Conservation (phyloP, 2,113 vertebrate species). For the Pelvicachromis taeniatus region DNA sequence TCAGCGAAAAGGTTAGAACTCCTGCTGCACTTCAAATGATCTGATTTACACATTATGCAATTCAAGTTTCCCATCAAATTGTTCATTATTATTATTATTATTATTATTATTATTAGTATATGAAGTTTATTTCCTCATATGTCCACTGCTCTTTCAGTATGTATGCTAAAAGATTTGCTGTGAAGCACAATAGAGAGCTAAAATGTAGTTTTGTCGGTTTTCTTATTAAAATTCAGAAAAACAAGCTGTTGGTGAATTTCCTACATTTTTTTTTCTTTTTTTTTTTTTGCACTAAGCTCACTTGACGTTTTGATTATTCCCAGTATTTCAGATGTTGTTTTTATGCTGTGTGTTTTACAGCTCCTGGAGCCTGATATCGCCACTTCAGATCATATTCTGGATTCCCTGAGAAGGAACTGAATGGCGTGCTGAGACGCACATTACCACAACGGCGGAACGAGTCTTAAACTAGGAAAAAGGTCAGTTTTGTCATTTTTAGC, state of each 20-base stretch:
- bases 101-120: too few species aligned
- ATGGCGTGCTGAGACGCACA: not conserved
- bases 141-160: not conserved
- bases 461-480: not conserved
- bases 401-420: not conserved
- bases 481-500: not conserved
- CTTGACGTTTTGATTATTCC: not conserved
- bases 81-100: too few species aligned
- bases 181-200: not conserved
- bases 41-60: not conserved
- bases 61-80: too few species aligned
- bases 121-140: not conserved
- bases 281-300: not conserved
- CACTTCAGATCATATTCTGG: not conserved
- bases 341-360: not conserved
- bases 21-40: not conserved
- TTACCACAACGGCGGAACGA: not conserved
- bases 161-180: not conserved
- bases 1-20: not conserved
- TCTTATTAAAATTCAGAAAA: not conserved
- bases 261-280: fast-evolving
- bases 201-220: fast-evolving
- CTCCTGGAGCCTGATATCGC: not conserved
- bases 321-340: not conserved
- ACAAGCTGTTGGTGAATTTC: not conserved